phyloP scores from a whole-genome alignment of 2,113 vertebrate species.

The Tragelaphus imberbis region DNA sequence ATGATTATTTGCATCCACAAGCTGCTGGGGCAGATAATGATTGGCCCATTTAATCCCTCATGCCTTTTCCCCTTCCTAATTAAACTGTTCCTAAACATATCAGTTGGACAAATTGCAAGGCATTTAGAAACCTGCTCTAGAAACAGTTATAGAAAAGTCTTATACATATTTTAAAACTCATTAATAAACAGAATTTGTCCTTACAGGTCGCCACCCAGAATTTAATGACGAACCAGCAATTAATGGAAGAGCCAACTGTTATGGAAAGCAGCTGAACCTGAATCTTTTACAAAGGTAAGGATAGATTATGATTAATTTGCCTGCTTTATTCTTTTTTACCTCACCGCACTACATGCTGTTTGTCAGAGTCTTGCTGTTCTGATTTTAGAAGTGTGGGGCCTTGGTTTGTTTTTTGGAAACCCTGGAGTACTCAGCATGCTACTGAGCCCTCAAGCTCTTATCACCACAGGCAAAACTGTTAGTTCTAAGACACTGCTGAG shows the following conservation, averaged over 20 bases:
- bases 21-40: neutral
- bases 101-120: neutral
- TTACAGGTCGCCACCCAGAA: neutral
- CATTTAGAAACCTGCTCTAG: neutral
- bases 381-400: neutral
- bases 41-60: neutral
- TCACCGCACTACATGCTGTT: neutral
- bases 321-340: constrained; percentile 5
- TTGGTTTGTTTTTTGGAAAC: neutral
- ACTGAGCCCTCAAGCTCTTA: constrained; percentile 24
- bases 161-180: neutral
- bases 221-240: constrained; percentile 24
- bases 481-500: constrained; percentile 41
- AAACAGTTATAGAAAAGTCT: constrained; percentile 20
- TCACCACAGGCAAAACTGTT: constrained; percentile 30
- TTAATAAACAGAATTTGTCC: constrained; percentile 23
- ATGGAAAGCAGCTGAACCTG: neutral
- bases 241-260: neutral
- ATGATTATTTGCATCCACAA: neutral
- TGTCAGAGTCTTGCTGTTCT: constrained; percentile 12
- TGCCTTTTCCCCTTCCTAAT: neutral
- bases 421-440: neutral
- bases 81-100: neutral
- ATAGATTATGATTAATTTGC: constrained; percentile 22
- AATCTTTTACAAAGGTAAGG: constrained; percentile 6